phyloP scores from a whole-genome alignment of 2,888 invertebrate genomes.

The Cataglyphis altisquamis region DNA sequence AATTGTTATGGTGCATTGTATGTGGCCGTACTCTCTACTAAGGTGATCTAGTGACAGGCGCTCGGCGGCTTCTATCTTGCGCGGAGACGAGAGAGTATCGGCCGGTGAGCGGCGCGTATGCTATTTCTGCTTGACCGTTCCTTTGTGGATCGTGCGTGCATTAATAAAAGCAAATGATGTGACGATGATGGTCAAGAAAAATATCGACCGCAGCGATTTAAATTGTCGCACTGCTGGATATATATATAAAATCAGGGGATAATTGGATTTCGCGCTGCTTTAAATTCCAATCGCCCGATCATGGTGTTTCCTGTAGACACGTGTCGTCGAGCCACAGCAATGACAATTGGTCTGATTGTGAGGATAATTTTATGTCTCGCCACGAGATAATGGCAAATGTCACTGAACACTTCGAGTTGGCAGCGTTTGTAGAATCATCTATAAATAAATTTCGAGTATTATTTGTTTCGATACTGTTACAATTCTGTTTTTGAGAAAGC shows the following conservation, averaged over 20 bases:
- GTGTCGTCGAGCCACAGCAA: not conserved
- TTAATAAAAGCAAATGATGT: conserved; percentile 42
- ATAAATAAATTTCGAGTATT: not conserved
- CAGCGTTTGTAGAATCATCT: not conserved
- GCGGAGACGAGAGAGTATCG: conserved; percentile 2
- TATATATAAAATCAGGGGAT: not conserved
- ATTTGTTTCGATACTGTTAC: not conserved
- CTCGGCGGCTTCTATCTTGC: conserved; percentile 9
- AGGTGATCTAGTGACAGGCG: conserved; percentile 20
- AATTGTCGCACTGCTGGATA: not conserved
- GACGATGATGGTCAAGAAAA: conserved; percentile 69
- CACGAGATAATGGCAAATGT: conserved; percentile 33
- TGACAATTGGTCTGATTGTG: conserved; percentile 24
- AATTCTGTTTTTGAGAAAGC: not conserved
- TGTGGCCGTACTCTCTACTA: not conserved
- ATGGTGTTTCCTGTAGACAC: not conserved
- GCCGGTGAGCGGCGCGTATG: conserved; percentile 29
- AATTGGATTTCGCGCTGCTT: not conserved
- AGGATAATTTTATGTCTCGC: conserved; percentile 24
- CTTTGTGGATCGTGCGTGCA: conserved; percentile 40
- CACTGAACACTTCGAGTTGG: conserved; percentile 5
- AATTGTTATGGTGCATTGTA: conserved; percentile 45
- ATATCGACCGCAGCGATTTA: conserved; percentile 12
- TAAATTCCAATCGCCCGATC: conserved; percentile 2
- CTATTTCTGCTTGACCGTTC: conserved; percentile 57